Percentiles rank a stretch among this genome's conserved stretches.
Evolutionary conservation across 1,140 invertebrate genomes (phyloP).

Genomic region (Macrotrachela quadricornifera): DNA sequence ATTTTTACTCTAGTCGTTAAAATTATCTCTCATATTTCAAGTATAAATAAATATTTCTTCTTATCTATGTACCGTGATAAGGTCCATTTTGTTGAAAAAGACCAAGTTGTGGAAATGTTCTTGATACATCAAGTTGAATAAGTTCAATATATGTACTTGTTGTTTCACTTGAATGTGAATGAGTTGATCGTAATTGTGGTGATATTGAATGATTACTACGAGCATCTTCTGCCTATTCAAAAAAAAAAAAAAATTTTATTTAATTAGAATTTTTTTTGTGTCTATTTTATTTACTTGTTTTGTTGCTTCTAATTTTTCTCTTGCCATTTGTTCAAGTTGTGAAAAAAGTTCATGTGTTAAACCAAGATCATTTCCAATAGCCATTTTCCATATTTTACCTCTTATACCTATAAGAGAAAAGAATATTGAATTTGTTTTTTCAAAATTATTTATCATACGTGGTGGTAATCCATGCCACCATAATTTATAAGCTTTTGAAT

Average conservation of each 20-base stretch:
- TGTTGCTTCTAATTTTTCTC: no score
- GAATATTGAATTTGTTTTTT: no score
- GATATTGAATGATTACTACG: no score
- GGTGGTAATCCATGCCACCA: constrained; percentile 75
- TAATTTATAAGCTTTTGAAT: constrained; percentile 40
- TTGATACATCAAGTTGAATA: constrained; percentile 58
- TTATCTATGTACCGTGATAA: constrained; percentile 54
- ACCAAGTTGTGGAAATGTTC: constrained; percentile 65
- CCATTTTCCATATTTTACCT: constrained; percentile 60
- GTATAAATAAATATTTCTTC: constrained; percentile 20
- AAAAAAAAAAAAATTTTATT: no score
- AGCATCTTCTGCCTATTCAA: no score
- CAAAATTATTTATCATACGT: constrained; percentile 13
- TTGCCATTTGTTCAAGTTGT: not conserved
- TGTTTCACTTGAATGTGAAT: no score
- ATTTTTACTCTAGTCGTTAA: no score
- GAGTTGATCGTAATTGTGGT: no score
- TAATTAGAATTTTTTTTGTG: no score
- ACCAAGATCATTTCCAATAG: constrained; percentile 61
- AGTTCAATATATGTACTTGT: constrained; percentile 15
- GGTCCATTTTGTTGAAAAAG: constrained; percentile 75
- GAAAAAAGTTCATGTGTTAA: constrained; percentile 37
- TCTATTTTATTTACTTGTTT: no score
- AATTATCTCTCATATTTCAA: no score
- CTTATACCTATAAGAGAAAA: constrained; percentile 35